Conservation (phyloP, 2,113 vertebrate species). For the Anas platyrhynchos region DNA sequence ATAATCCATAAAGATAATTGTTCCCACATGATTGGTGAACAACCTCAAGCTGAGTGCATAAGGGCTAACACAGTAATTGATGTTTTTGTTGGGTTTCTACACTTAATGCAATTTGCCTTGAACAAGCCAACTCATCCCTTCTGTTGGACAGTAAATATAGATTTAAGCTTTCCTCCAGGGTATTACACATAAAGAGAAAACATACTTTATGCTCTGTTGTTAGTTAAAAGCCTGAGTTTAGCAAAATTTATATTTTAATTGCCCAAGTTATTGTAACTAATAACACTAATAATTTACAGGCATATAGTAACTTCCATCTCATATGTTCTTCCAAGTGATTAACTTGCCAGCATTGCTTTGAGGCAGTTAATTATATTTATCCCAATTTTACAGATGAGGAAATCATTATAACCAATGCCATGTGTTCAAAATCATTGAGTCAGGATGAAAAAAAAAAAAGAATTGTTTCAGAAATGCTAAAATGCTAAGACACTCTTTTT, state of each 20-base stretch:
- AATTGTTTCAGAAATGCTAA: not conserved
- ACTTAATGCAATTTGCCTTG: conserved; percentile 36
- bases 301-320: not conserved
- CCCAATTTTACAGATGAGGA: not conserved
- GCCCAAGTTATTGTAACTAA: not conserved
- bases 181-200: conserved; percentile 2
- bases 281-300: not conserved
- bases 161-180: not conserved
- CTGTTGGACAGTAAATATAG: conserved; percentile 36
- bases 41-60: conserved; percentile 46
- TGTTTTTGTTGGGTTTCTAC: conserved; percentile 38
- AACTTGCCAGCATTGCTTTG: not conserved
- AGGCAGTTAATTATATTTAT: conserved; percentile 21
- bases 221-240: conserved; percentile 7
- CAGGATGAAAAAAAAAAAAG: not conserved
- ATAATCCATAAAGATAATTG: conserved; percentile 70
- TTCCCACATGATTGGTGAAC: conserved; percentile 56
- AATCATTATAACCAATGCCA: not conserved
- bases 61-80: conserved; percentile 19
- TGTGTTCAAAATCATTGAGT: not conserved
- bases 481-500: not conserved
- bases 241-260: conserved; percentile 11
- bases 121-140: conserved; percentile 39
- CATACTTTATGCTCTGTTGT: not conserved
- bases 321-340: not conserved